Conservation (phyloP, 2,113 vertebrate species). For the Elanoides forficatus region DNA sequence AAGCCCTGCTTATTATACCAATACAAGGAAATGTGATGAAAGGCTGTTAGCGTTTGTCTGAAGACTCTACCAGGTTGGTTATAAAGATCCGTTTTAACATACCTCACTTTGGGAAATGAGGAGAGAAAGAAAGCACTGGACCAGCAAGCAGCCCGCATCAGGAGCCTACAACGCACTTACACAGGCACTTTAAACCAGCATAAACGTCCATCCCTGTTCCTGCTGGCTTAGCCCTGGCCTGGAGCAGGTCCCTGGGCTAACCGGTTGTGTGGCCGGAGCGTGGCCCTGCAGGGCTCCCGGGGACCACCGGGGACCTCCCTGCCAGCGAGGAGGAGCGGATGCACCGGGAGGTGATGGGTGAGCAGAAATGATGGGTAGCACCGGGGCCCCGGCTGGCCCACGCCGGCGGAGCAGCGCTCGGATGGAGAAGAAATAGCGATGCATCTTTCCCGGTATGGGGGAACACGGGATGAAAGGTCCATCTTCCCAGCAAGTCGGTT, state of each 20-base stretch:
- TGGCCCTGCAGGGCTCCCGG: background rate
- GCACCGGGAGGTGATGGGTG: background rate
- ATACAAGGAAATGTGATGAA: background rate
- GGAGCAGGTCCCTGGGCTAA: background rate
- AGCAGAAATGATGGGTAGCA: background rate
- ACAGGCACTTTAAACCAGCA: background rate
- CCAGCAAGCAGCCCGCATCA: background rate
- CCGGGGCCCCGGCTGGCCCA: background rate
- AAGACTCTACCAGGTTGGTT: background rate
- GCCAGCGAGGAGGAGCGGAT: background rate
- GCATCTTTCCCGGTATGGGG: background rate
- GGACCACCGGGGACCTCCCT: background rate
- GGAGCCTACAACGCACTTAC: background rate
- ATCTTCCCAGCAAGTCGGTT: rapidly evolving
- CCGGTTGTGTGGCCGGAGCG: background rate
- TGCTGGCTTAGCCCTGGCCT: background rate
- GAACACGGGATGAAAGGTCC: background rate
- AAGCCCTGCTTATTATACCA: background rate
- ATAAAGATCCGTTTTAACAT: background rate
- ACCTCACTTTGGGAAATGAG: background rate
- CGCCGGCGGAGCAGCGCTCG: rapidly evolving
- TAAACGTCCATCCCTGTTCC: background rate
- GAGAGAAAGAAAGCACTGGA: background rate
- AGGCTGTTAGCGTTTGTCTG: background rate
- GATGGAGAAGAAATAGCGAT: rapidly evolving